Evolutionary conservation across 2,113 vertebrate genomes (phyloP).

Genomic region (Zapornia atra): DNA sequence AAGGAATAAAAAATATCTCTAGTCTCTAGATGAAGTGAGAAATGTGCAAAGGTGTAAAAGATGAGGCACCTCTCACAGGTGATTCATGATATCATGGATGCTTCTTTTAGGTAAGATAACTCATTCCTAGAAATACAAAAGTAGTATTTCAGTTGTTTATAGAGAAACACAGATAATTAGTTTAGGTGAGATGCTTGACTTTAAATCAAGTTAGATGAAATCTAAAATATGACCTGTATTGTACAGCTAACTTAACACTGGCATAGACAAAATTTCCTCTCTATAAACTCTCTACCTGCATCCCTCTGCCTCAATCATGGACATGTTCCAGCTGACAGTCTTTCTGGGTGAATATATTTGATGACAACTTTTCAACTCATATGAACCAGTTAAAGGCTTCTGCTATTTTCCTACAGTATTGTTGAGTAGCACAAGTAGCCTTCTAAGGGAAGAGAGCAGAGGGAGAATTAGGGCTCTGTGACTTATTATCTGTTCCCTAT

Average conservation of each 20-base stretch:
- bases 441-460: neutral
- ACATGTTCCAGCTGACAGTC: neutral
- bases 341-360: neutral
- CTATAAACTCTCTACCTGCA: neutral
- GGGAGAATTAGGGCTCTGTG: neutral
- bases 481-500: neutral
- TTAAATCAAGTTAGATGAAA: neutral
- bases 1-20: neutral
- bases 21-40: neutral
- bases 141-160: neutral
- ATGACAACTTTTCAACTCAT: neutral
- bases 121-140: neutral
- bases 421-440: neutral
- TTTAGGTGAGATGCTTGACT: neutral
- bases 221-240: neutral
- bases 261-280: neutral
- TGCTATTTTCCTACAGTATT: neutral
- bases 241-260: neutral
- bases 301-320: neutral
- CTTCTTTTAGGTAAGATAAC: neutral
- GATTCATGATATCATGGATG: neutral
- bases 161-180: neutral
- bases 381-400: neutral
- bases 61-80: neutral
- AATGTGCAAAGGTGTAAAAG: neutral